Conservation (phyloP, 2,888 invertebrate genomes). For the Polyommatus iphigenia region DNA sequence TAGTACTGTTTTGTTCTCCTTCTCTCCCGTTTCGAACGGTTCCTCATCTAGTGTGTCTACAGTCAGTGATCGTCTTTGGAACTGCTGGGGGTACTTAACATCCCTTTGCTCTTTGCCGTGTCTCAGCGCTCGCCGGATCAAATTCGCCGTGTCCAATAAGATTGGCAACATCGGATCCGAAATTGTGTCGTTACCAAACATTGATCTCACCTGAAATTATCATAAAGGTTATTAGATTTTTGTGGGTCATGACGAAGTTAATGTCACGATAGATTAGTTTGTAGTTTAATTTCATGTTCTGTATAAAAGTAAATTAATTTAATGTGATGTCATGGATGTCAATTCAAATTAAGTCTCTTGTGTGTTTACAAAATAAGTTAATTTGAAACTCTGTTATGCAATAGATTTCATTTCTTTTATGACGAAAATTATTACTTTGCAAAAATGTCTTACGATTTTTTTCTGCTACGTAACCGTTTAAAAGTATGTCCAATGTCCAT, state of each 20-base stretch:
- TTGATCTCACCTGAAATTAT: constrained; percentile 77
- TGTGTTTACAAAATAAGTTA: neutral
- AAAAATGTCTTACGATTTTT: neutral
- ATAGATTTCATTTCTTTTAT: neutral
- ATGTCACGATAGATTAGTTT: constrained; percentile 29
- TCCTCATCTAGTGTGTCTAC: constrained; percentile 59
- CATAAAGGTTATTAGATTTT: constrained; percentile 36
- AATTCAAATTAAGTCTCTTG: neutral
- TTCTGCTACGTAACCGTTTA: neutral
- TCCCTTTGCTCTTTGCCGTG: constrained; percentile 63
- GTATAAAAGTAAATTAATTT: neutral
- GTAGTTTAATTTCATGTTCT: neutral
- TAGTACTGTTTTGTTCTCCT: constrained; percentile 42
- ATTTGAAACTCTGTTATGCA: neutral
- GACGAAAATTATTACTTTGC: too few species aligned
- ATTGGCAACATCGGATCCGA: constrained; percentile 82
- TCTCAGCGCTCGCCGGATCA: constrained; percentile 76
- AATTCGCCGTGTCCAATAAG: constrained; percentile 83
- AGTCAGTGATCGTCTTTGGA: constrained; percentile 64
- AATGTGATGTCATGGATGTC: neutral
- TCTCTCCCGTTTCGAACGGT: constrained; percentile 55
- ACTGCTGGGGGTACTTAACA: constrained; percentile 58
- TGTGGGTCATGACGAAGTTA: constrained; percentile 58
- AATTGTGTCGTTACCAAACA: constrained; percentile 77
- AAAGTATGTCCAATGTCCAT: neutral